A percentile compares a stretch with the other conserved stretches of the same genome.
Evolutionary conservation across 1,140 invertebrate species (phyloP).

Genomic region (Xylocopa sonorina): DNA sequence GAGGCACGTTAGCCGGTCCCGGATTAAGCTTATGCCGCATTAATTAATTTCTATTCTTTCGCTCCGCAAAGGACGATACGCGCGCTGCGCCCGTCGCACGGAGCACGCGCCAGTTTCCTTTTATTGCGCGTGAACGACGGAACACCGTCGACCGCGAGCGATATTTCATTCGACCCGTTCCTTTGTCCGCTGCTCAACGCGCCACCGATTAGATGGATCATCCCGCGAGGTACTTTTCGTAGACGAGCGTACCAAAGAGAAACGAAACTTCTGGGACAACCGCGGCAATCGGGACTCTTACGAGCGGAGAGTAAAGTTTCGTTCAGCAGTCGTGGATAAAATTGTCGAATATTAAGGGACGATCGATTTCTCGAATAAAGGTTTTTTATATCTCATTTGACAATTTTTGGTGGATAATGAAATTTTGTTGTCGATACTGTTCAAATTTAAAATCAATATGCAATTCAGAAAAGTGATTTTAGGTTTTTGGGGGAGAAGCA

Average conservation of each 20-base stretch:
- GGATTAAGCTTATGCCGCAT: slow-evolving; percentile 43
- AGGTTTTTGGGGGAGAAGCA: no score
- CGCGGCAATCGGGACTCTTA: background rate
- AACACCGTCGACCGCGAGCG: background rate
- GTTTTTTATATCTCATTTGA: no score
- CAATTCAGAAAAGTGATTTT: no score
- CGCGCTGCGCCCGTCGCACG: background rate
- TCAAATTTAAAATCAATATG: no score
- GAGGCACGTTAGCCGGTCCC: slow-evolving; percentile 15
- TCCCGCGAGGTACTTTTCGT: no score
- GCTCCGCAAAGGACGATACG: background rate
- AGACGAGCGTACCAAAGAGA: no score
- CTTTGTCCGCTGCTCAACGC: background rate
- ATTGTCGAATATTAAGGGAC: no score
- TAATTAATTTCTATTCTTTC: slow-evolving; percentile 52
- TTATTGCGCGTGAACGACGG: slow-evolving; percentile 2
- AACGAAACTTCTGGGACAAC: no score
- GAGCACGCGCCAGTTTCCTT: background rate
- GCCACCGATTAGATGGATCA: slow-evolving; percentile 4
- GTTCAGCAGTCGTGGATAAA: no score
- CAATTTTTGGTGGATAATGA: no score
- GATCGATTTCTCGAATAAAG: no score
- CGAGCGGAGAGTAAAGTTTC: background rate
- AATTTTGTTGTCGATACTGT: no score
- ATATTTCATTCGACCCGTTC: slow-evolving; percentile 30